These are phyloP conservation scores for Marmota monax DNA, from an alignment of 2,113 vertebrate species.

Conservation along the genomic window DNA sequence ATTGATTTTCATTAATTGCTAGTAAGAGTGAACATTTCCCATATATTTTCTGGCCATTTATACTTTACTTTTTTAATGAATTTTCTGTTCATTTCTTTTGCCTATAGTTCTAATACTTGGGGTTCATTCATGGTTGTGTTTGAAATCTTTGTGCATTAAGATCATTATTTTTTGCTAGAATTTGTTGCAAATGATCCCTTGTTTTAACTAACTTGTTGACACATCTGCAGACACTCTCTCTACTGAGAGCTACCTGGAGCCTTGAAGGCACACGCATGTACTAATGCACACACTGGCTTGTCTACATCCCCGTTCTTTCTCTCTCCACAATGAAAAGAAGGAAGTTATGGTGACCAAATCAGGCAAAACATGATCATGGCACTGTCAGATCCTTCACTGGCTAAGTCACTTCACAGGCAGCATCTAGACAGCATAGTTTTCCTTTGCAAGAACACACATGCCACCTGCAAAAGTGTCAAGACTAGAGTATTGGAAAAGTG, in stretches of 20 bases:
- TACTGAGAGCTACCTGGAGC: not conserved
- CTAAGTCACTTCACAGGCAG: not conserved
- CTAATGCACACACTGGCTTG: not conserved
- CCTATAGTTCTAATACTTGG: not conserved
- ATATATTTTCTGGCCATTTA: not conserved
- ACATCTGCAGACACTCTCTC: not conserved
- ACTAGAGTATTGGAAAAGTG: not conserved
- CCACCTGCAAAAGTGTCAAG: not conserved
- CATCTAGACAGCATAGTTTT: not conserved
- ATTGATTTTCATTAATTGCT: not conserved
- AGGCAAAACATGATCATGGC: not conserved
- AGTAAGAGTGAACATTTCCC: not conserved
- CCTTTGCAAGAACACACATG: not conserved
- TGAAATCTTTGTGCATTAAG: not conserved
- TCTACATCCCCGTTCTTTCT: not conserved
- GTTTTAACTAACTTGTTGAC: not conserved
- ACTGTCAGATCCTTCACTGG: not conserved
- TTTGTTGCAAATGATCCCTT: not conserved
- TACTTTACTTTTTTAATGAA: not conserved
- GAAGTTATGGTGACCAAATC: not conserved
- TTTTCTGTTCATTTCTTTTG: not conserved
- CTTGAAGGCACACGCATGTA: rapidly evolving
- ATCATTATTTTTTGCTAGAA: not conserved
- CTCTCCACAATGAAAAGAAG: not conserved
- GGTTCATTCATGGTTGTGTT: not conserved